Evolutionary conservation across 2,113 vertebrate species (phyloP), one percentile per base, ranked within the genome.

Genomic region (Rhea americana): DNA sequence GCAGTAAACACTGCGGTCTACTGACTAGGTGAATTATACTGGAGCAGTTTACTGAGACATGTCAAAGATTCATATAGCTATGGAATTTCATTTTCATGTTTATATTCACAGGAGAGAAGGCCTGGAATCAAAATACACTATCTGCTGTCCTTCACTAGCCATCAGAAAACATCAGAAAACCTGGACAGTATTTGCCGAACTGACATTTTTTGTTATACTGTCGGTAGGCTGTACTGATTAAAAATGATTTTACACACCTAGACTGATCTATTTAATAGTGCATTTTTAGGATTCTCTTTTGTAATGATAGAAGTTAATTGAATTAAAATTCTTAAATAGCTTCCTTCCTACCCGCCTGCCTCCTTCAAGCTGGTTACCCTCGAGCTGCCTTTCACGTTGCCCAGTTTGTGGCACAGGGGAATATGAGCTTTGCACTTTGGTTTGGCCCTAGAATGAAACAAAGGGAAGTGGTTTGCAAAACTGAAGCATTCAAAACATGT

Each of bases 11-110:
- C 5, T 76, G 50, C n/a, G 30, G 47, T 93, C 58, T 90, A 87
- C 26, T 94, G 53, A 73, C 67, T 85, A 93, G 45, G 28, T 85
- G 61, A 94, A 93, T 95, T 95, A 71, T 90, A 50, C 39, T 66
- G 63, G 50, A 95, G 45, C 8, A 71, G 26, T 81, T 96, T 91
- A 93, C 51, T 63, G 86, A 90, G n/a, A 94, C 59, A 55, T 82
- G 45, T 80, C 62, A 93, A 93, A 85, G 58, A 87, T 68, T 90
- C 17, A 45, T 18, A 74, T 30, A 74, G 28, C 19, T 37, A 26
- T 55, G 14, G 43, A 93, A 73, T 76, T 91, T 91, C 3, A 76
- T 93, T 88, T 90, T 89, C 30, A 45, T 39, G 3, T 86, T 87
- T 72, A 62, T 63, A 51, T 48, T 91, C 47, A 67, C 18, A 66